Evolutionary conservation across 2,113 vertebrate genomes (phyloP).

Genomic region (Cyanoramphus novaezelandiae): DNA sequence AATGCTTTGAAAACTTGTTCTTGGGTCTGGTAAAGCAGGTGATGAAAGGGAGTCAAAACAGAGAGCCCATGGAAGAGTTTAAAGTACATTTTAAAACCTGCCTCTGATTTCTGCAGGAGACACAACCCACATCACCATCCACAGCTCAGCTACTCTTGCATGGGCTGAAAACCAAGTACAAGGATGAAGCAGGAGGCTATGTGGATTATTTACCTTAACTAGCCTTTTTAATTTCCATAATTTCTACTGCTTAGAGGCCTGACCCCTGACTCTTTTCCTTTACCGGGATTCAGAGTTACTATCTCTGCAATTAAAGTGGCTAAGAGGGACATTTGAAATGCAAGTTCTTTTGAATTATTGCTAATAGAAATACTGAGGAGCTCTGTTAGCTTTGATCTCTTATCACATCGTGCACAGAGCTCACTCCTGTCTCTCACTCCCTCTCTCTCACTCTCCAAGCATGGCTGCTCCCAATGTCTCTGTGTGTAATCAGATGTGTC

Average conservation of each 20-base stretch:
- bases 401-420: neutral
- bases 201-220: conserved; percentile 1
- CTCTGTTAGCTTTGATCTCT: conserved; percentile 65
- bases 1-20: neutral
- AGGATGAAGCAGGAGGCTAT: neutral
- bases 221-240: conserved; percentile 6
- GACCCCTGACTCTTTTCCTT: conserved; percentile 3
- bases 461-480: neutral
- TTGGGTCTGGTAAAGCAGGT: neutral
- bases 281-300: conserved; percentile 21
- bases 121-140: neutral
- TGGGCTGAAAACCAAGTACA: neutral
- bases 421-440: neutral
- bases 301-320: conserved; percentile 63
- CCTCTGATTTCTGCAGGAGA: neutral
- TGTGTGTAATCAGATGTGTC: conserved; percentile 71
- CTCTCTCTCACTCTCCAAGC: neutral
- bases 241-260: conserved; percentile 7
- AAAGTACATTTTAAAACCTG: neutral
- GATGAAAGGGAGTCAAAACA: neutral
- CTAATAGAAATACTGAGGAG: conserved; percentile 21
- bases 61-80: neutral
- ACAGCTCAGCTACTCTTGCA: neutral
- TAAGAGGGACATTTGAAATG: conserved; percentile 20
- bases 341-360: conserved; percentile 44